Percentiles rank a stretch among this genome's conserved stretches.
These are phyloP conservation scores for Myripristis murdjan DNA, from an alignment of 2,797 vertebrate species.

Conservation along the genomic window DNA sequence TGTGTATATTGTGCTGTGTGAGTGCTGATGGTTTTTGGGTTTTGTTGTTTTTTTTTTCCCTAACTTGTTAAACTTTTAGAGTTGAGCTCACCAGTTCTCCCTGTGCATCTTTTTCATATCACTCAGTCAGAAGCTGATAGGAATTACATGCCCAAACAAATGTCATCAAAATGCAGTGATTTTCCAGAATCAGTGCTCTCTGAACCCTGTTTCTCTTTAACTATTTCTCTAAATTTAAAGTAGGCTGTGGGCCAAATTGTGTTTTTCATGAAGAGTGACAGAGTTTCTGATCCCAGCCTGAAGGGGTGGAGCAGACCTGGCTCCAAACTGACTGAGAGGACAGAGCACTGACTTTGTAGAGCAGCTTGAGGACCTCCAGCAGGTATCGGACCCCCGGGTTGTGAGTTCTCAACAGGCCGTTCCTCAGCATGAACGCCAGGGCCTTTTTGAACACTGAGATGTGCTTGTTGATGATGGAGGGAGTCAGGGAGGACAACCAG, in stretches of 20 bases:
- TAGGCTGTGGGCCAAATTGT: no score
- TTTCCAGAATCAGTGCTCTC: no score
- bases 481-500: conserved; percentile 72
- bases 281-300: not conserved
- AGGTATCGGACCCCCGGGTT: conserved; percentile 63
- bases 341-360: conserved; percentile 77
- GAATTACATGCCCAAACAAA: not conserved
- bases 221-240: no score
- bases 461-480: conserved; percentile 69
- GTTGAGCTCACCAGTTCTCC: no score
- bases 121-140: not conserved
- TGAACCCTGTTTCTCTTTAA: no score
- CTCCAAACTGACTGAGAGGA: no score
- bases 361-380: conserved; percentile 75
- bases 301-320: not conserved
- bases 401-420: conserved; percentile 45
- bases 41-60: no score
- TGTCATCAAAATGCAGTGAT: no score
- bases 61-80: no score
- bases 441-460: conserved; percentile 78
- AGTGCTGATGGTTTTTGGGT: no score
- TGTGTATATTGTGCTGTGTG: no score
- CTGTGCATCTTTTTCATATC: no score
- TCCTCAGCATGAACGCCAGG: conserved; percentile 72
- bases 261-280: not conserved